Evolutionary conservation across 2,797 vertebrate genomes (phyloP).

Genomic region (Channa striata): DNA sequence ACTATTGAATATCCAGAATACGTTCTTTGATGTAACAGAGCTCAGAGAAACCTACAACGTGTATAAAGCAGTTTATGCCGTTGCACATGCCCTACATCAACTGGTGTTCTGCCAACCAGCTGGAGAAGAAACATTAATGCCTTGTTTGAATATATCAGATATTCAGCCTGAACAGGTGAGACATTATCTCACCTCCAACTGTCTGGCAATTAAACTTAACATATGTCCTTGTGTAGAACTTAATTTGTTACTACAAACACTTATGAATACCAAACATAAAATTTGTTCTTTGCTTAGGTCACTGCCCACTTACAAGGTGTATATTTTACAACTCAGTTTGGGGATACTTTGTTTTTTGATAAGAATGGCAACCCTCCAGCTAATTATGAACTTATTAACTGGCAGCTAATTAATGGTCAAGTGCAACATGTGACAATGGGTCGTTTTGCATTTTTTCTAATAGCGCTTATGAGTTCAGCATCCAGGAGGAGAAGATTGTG

Average conservation of each 20-base stretch:
- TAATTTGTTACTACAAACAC: too few species aligned
- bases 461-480: slow-evolving; percentile 66
- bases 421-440: slow-evolving; percentile 83
- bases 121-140: slow-evolving; percentile 12
- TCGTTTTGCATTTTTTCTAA: slow-evolving; percentile 66
- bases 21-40: slow-evolving; percentile 82
- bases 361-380: slow-evolving; percentile 81
- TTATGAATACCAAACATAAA: too few species aligned
- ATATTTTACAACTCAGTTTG: slow-evolving; percentile 76
- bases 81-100: slow-evolving; percentile 82
- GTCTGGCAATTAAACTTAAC: too few species aligned
- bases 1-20: slow-evolving; percentile 56
- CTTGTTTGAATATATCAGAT: slow-evolving; percentile 72
- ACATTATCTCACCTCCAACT: background rate
- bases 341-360: slow-evolving; percentile 80
- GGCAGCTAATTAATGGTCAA: slow-evolving; percentile 79
- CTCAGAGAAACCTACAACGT: slow-evolving; percentile 84
- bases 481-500: slow-evolving; percentile 73
- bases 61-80: slow-evolving; percentile 84
- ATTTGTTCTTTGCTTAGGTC: slow-evolving; percentile 61
- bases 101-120: slow-evolving; percentile 72
- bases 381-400: slow-evolving; percentile 85
- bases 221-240: too few species aligned
- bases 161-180: slow-evolving; percentile 76
- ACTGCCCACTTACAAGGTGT: slow-evolving; percentile 70